Evolutionary conservation across 2,113 vertebrate genomes (phyloP).

Genomic region (Pollimyrus isidori): DNA sequence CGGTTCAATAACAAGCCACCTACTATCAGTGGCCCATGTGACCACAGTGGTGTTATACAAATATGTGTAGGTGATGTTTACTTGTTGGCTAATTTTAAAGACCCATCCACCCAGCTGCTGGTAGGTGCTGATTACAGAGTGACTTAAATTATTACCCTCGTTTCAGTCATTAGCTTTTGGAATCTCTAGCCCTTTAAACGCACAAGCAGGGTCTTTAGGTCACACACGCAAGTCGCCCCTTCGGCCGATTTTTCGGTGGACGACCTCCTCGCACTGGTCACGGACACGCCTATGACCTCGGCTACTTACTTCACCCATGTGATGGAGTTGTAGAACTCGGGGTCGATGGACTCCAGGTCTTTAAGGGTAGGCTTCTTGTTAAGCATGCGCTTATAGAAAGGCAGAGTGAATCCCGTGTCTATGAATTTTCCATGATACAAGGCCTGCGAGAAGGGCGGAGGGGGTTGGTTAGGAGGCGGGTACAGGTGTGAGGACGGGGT

Average conservation of each 20-base stretch:
- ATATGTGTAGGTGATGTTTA: background rate
- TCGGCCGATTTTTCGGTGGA: background rate
- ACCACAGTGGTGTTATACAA: background rate
- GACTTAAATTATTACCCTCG: background rate
- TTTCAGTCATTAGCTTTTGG: background rate
- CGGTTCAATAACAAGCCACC: background rate
- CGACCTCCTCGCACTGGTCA: background rate
- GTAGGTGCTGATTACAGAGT: background rate
- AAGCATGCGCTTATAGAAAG: conserved; percentile 97
- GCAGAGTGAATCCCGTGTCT: conserved; percentile 92
- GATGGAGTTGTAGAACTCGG: conserved; percentile 96
- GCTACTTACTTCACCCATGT: conserved; percentile 93
- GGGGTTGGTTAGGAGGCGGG: background rate
- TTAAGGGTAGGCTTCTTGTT: conserved; percentile 94
- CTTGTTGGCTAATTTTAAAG: background rate
- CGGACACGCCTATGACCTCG: background rate
- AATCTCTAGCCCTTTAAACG: background rate
- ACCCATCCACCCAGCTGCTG: background rate
- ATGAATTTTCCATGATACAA: conserved; percentile 86
- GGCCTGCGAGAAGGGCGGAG: background rate
- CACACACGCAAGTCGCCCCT: background rate
- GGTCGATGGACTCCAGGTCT: conserved; percentile 96
- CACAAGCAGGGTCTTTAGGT: background rate
- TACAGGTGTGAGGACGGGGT: background rate
- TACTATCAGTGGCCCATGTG: background rate